A percentile compares a stretch with the other conserved stretches of the same genome.
phyloP scores from a whole-genome alignment of 2,113 vertebrate species.

The Rostratula benghalensis region DNA sequence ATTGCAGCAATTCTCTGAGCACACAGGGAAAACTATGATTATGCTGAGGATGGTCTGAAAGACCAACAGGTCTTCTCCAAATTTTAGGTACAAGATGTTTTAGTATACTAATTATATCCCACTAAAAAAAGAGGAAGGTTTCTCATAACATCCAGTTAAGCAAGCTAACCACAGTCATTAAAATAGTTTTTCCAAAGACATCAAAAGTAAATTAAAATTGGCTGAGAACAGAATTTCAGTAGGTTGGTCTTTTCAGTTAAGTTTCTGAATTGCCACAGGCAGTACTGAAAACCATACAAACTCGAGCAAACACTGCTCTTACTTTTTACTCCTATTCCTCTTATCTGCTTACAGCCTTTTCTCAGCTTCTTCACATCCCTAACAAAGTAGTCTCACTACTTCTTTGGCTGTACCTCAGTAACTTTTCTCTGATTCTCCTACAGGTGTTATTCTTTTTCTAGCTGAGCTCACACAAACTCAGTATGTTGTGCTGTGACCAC shows the following conservation, averaged over 20 bases:
- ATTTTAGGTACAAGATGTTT: neutral
- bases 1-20: neutral
- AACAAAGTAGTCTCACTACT: neutral
- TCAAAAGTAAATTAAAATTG: neutral
- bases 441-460: neutral
- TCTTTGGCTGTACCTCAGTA: neutral
- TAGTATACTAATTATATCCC: neutral
- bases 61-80: neutral
- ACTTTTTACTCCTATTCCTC: neutral
- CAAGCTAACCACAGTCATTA: neutral
- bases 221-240: neutral
- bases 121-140: neutral
- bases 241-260: neutral
- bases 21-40: neutral
- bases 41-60: neutral
- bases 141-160: neutral
- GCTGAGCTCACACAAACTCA: neutral
- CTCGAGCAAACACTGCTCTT: neutral
- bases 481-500: neutral
- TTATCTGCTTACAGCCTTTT: neutral
- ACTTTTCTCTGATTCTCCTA: neutral
- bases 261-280: neutral
- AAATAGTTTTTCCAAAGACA: neutral
- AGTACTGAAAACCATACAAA: neutral
- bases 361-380: neutral